phyloP scores from a whole-genome alignment of 1,140 invertebrate genomes.

The Heterodera schachtii region DNA sequence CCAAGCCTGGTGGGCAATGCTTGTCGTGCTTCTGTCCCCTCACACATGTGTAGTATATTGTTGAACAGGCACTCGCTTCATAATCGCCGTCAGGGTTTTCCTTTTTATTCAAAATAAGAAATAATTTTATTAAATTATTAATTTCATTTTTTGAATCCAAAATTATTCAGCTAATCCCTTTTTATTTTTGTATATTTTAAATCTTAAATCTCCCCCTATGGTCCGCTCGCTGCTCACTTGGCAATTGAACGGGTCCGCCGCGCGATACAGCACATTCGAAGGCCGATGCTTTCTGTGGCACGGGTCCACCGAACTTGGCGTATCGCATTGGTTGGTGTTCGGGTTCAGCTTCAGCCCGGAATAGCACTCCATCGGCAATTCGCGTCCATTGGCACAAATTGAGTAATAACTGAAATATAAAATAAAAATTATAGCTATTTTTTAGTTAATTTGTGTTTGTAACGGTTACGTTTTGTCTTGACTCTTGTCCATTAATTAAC shows the following conservation, averaged over 20 bases:
- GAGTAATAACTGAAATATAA: slow-evolving; percentile 27
- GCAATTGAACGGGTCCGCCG: slow-evolving; percentile 25
- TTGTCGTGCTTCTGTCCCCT: slow-evolving; percentile 16
- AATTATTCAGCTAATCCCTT: not conserved
- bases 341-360: slow-evolving; percentile 32
- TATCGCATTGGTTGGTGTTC: slow-evolving; percentile 37
- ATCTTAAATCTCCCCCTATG: not conserved
- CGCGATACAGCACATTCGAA: slow-evolving; percentile 10
- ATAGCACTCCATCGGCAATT: slow-evolving; percentile 36
- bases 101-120: not conserved
- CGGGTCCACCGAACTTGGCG: slow-evolving; percentile 11
- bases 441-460: not conserved
- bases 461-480: not conserved
- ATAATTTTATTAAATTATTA: too few relatives aligned
- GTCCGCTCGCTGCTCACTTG: not conserved
- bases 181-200: not conserved
- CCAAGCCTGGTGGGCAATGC: slow-evolving; percentile 17
- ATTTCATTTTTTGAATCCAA: not conserved
- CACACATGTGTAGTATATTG: slow-evolving; percentile 6
- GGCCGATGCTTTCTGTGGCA: slow-evolving; percentile 21
- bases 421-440: not conserved
- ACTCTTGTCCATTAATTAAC: not conserved
- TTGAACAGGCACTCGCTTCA: slow-evolving; percentile 21
- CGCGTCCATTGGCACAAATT: slow-evolving; percentile 34
- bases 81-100: slow-evolving; percentile 18